Base-by-base conservation (phyloP, 2,888 invertebrate species). In the Eupsilia transversa region DNA sequence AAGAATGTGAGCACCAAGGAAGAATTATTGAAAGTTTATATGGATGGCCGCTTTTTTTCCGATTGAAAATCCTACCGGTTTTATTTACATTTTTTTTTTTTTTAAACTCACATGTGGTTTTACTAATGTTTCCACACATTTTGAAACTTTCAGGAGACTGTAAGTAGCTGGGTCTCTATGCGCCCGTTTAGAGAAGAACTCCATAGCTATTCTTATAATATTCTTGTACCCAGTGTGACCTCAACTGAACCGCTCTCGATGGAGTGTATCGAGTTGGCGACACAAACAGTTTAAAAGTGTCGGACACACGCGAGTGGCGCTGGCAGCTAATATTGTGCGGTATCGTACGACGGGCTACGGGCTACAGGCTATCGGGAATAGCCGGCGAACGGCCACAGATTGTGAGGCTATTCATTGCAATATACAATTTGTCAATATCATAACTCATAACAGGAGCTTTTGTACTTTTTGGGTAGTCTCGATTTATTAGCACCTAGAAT, bases 211-310 rank as follows among this genome's bases (percentile, higher is more conserved):
- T 67, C 10, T 6, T 12, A 10, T 10, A 20, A 4, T 14, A 56
- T 46, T n/a, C 0, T 33, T 38, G 23, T 30, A 33, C 67, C 35
- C 14, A 72, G 57, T 82, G 66, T 71, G 20, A 0, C 64, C 69
- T 10, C 59, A 73, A 59, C 78, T 33, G 23, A 14, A 41, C 3
- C 56, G 38, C 33, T 67, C 73, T 74, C 75, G 66, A 74, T 72
- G 64, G 74, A 68, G 71, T 84, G 80, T 87, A 87, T 84, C 77
- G 86, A 76, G 88, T 82, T 80, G 80, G 85, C 83, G 86, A 89
- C 82, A 86, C 85, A 87, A 89, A 82, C 89, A 83, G 84, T 87
- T 89, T 87, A 86, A 88, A 88, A 89, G 82, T 89, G 88, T 86
- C 91, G 78, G 78, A 72, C 83, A 78, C 91, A 91, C 82, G 82